Evolutionary conservation across 2,888 invertebrate species (phyloP).

Genomic region (Dorcus hopei): DNA sequence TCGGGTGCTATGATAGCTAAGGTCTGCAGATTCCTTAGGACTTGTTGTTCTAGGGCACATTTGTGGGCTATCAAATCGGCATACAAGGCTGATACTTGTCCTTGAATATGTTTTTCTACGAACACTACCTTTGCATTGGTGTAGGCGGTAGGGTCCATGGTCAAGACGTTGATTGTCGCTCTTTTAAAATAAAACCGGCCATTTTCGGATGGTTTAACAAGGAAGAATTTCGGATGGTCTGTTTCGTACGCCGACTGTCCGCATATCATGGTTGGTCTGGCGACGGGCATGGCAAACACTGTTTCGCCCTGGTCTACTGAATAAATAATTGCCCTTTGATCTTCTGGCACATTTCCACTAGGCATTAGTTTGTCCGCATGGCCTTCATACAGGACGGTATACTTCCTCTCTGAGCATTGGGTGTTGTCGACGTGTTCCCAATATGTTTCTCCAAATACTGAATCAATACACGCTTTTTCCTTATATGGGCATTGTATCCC

Average conservation of each 20-base stretch:
- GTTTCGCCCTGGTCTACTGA: neutral
- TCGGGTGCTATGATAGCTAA: conserved; percentile 14
- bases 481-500: conserved; percentile 4
- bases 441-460: conserved; percentile 4
- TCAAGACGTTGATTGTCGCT: neutral
- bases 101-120: conserved; percentile 11
- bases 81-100: conserved; percentile 10
- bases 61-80: conserved; percentile 8
- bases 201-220: conserved; percentile 6
- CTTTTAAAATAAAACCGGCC: conserved; percentile 2
- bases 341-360: neutral
- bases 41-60: conserved; percentile 14
- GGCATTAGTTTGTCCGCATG: conserved; percentile 1
- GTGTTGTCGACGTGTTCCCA: conserved; percentile 4
- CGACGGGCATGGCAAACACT: conserved; percentile 3
- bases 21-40: conserved; percentile 14
- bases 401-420: neutral
- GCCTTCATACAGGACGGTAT: conserved; percentile 4
- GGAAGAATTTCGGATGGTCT: conserved; percentile 6
- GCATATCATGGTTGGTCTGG: conserved; percentile 1
- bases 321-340: neutral
- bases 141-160: conserved; percentile 16
- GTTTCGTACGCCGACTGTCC: conserved; percentile 2
- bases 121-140: conserved; percentile 19
- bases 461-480: conserved; percentile 6